Base-by-base conservation (phyloP, 2,113 vertebrate genomes). In the Recurvirostra avosetta region DNA sequence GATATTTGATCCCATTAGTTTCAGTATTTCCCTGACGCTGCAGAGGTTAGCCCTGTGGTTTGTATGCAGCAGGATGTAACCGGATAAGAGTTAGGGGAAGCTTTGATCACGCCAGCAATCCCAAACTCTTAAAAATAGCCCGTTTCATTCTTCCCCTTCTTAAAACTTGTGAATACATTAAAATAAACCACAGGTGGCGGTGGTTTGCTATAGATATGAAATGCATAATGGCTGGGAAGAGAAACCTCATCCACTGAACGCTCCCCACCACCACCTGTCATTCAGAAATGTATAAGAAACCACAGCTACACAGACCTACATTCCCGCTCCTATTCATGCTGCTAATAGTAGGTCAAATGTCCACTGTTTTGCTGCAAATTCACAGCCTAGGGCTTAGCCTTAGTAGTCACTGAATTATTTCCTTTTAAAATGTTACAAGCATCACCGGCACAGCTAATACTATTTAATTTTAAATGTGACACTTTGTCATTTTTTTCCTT, bases 171-270 rank as follows among this genome's bases (percentile, higher is more conserved):
- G 94, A 88, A 93, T 96, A 85, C 67, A 87, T 92, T 92, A 90
- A 96, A 97, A 97, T 94, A 97, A 97, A 97, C 97, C 95, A 96
- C 97, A 97, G 97, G 97, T 97, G 97, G 94, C 92, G 94, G 86
- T 97, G 96, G 77, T 98, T 92, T 96, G 91, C 95, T 95, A 85
- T 71, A 84, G 83, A 96, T 91, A 93, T 70, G 96, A 96, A 94
- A 93, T 72, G 85, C 95, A 85, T 32, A 91, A 95, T 65, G 86
- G 70, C 87, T 86, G 92, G 85, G 86, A 83, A 76, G 94, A 93
- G 96, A 96, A 96, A 94, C 92, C 89, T 97, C 94, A 95, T 92
- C 91, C 91, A 36, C 70, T 49, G 86, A 93, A 72, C 72, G 67
- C 91, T 93, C 95, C 86, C 65, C 56, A 62, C 93, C 66, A 84